Base-by-base conservation (phyloP, 2,797 vertebrate species). In the Morelia viridis region DNA sequence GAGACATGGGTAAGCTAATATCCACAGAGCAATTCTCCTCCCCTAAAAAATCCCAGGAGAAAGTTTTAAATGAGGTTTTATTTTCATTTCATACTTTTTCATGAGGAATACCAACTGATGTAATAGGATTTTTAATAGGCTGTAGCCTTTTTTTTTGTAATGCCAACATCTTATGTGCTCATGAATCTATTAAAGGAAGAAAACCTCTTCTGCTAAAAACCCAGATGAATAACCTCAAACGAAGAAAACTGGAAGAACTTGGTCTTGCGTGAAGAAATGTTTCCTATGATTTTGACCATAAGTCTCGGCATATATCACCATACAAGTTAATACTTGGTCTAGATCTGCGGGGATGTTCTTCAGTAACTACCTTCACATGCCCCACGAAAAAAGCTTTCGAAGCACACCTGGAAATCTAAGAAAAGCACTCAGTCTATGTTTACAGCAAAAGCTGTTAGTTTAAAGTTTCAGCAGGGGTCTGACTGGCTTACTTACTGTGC, bases 401-500 rank as follows among this genome's bases (percentile, higher is more conserved):
- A 76, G 41, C 3, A 22, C 65, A 35, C 35, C 41, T 4, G 8
- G 35, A 80, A 80, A 80, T 11, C 22, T 80, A 46, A 24, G 46
- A 61, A 24, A 46, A 24, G 10, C 24, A 3, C 22, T 19, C 35
- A 24, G 3, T 80, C 35, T 24, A 46, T 11, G 71, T 19, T 76
- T 76, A 22, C 22, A 22, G 35, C 35, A 35, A 22, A 22, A 80
- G 1, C 35, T 80, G 9, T 80, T 80, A 8, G 10, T 41, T 76
- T 41, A 46, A 46, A 46, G 9, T 24, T 80, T 80, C 8, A 15
- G 10, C 64, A 76, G 9, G 46, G 8, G 3, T 24, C n/a, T 8
- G 13, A 13, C 22, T 80, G 35, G 7, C 9, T 86, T 0, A 31
- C 95, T 94, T 96, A 99, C 98, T 98, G 98, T 98, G 95, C 98